Conservation (phyloP, 2,888 invertebrate genomes). For the Eupithecia inturbata region DNA sequence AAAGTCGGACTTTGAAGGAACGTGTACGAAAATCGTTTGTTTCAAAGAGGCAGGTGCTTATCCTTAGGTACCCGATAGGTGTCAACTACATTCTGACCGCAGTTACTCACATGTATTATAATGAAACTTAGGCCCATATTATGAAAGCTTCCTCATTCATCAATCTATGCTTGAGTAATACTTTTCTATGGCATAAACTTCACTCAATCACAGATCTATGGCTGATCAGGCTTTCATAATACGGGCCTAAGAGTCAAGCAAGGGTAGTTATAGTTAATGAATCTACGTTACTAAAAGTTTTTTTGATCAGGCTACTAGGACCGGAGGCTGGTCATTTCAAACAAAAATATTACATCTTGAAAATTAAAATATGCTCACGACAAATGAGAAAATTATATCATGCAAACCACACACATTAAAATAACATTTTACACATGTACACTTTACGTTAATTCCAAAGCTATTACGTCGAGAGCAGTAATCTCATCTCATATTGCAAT, state of each 20-base stretch:
- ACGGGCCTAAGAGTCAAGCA: no score
- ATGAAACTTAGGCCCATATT: no score
- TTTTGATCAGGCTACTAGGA: no score
- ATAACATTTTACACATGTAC: not conserved
- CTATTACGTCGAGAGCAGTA: conserved; percentile 18
- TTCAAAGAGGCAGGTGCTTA: not conserved
- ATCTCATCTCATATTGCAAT: conserved; percentile 38
- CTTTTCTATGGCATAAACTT: no score
- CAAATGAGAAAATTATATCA: not conserved
- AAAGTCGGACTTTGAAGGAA: not conserved
- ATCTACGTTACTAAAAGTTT: no score
- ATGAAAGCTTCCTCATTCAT: no score
- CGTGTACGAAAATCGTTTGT: not conserved
- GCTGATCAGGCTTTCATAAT: no score
- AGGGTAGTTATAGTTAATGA: no score
- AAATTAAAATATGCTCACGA: not conserved
- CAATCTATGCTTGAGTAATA: no score
- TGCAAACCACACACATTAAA: not conserved
- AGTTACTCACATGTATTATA: not conserved
- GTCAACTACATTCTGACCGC: not conserved
- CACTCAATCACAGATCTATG: no score
- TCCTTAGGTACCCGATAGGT: not conserved
- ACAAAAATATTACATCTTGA: not conserved
- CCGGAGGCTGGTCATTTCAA: no score
- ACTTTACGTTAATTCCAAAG: conserved; percentile 10